Evolutionary conservation across 2,797 vertebrate genomes (phyloP), one percentile per base, ranked within the genome.

Genomic region (Serranus cabrilla): DNA sequence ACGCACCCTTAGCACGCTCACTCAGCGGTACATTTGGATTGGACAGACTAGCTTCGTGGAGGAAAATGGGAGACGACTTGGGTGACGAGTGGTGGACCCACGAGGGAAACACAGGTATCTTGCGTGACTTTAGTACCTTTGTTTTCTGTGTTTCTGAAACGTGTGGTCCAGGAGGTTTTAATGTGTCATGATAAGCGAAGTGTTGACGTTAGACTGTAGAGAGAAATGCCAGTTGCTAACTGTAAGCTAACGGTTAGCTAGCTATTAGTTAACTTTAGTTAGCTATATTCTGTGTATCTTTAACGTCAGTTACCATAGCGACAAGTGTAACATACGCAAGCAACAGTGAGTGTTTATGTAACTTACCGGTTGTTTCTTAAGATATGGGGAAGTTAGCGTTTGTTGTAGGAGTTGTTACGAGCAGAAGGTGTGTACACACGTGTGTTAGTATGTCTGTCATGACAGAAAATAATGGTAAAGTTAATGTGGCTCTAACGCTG

Each of bases 41-140:
- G 66, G 66, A 69, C 49, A 14, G 46, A 12, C 55, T 4, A 11
- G 64, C 51, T 42, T 23, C 13, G 5, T 3, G 13, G 18, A 31
- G 23, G 50, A 91, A 91, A 14, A 95, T 95, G 94, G 94, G 94
- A 42, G 94, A 95, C 85, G 93, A 94, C 34, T 67, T 95, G 70
- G 94, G 93, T 6, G 93, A 95, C 18, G 94, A 94, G 67, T 95
- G 94, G 94, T 95, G 94, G 94, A 4, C 66, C 12, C 76, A 91
- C 23, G 88, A 80, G 34, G 81, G 46, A n/a, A 90, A 90, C 25
- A 84, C 86, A 83, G 90, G 87, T 91, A 88, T 23, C 3, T 74
- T 1, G 0, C 18, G 27, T 2, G 31, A 21, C 31, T 13, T 2
- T 4, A 3, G 1, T 13, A 2, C 10, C 12, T 46, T 21, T 37